Evolutionary conservation across 1,140 invertebrate genomes (phyloP), one percentile per base, ranked within the genome.

Genomic region (Plectus sambesii): DNA sequence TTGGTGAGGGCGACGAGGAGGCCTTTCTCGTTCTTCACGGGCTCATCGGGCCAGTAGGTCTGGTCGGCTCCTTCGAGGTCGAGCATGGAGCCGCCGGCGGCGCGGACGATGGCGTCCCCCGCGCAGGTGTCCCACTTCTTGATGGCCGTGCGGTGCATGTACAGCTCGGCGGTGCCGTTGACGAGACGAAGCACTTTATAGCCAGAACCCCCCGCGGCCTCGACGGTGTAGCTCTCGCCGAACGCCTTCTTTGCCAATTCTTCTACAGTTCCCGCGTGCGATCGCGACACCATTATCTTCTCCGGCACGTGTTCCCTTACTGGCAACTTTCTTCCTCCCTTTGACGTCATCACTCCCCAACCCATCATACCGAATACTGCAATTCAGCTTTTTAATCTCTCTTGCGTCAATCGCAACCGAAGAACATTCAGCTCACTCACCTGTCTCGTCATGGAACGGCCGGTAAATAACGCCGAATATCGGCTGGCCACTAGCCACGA

Each of bases 91-190:
- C 80, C 80, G 19, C 75, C 74, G 15, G 78, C 47, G 27, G 77
- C 70, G 54, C 71, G 80, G 20, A 98, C 71, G 47, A 99, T 83
- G 0, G 90, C 93, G 72, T 96, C 82, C 23, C 87, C 88, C 24
- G 93, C 87, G 75, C 93, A 99, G 45, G 96, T 80, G 66, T 98
- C 93, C 93, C 93, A 99, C 69, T 98, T 98, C 67, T 97, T 96
- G 17, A 99, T 97, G 15, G 78, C 74, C 5, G 88, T 96, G 2
- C 78, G 79, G 66, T 99, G 93, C 6, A 96, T 70, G 67, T 99
- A 99, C 0, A 84, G 80, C 64, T 87, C 66, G 2, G 81, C 85
- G 58, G 83, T 82, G 20, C 83, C 82, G 60, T 81, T 79, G 0
- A 85, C 78, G 9, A 98, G 79, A 69, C 87, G 81, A 47, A 97